phyloP scores from a whole-genome alignment of 2,113 vertebrate genomes.

The Protobothrops mucrosquamatus region DNA sequence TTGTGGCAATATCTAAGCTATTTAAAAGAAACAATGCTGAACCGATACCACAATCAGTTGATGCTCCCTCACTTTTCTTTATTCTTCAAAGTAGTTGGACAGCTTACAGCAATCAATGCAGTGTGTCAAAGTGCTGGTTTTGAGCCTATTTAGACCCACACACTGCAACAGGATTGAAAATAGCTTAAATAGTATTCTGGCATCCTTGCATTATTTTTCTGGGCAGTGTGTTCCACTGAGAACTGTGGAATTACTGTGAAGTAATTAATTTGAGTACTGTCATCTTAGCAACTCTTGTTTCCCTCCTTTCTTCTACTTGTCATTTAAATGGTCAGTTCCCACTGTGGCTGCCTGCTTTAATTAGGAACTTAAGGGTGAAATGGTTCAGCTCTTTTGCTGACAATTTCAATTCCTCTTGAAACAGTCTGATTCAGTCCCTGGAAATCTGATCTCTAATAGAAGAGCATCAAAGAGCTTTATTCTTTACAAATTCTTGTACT shows the following conservation, averaged over 20 bases:
- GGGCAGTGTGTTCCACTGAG: constrained; percentile 5
- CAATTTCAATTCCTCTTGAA: constrained; percentile 62
- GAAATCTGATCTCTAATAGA: constrained; percentile 52
- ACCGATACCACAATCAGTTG: neutral
- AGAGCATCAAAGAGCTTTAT: constrained; percentile 47
- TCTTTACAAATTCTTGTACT: constrained; percentile 52
- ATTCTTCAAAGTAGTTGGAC: neutral
- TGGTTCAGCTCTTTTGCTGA: constrained; percentile 55
- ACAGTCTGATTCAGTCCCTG: constrained; percentile 47
- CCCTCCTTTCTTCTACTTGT: constrained; percentile 41
- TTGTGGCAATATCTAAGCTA: neutral
- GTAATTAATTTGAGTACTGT: constrained; percentile 35
- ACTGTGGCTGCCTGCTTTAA: constrained; percentile 49
- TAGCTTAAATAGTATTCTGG: neutral
- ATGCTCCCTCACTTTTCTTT: neutral
- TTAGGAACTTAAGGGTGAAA: constrained; percentile 56
- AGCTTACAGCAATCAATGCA: neutral
- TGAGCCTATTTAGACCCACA: neutral
- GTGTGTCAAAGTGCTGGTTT: neutral
- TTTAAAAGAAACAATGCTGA: neutral
- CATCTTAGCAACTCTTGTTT: constrained; percentile 32
- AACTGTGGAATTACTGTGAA: constrained; percentile 30
- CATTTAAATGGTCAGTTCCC: constrained; percentile 38
- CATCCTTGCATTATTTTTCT: neutral
- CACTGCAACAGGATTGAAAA: neutral